Evolutionary conservation across 1,140 invertebrate species (phyloP), one percentile per base, ranked within the genome.

Genomic region (Coelopa frigida): DNA sequence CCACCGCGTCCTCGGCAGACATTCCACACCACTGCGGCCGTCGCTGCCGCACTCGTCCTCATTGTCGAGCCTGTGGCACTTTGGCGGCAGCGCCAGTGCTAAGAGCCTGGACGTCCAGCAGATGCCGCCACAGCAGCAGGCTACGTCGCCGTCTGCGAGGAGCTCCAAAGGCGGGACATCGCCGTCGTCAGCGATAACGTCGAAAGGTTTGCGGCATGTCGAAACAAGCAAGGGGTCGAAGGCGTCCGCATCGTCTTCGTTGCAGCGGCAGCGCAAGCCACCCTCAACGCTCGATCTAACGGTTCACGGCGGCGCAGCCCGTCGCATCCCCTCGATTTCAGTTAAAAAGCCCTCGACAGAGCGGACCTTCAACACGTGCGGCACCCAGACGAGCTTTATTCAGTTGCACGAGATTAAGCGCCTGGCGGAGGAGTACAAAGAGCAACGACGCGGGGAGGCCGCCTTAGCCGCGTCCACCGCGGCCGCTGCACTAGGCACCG

Each of bases 331-430:
- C 7, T n/a, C 14, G 23, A 14, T 35, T 3, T 20, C 11, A n/a
- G n/a, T 18, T 14, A 37, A 23, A 23, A n/a, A 22, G 6, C 20
- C 8, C 6, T 4, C 18, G 10, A n/a, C 17, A 17, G 50, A 56
- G 10, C 54, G 37, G 11, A 41, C 11, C 15, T n/a, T 48, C 0
- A 52, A 51, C 31, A 39, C 49, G 2, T 53, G 42, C 17, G 61
- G 61, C 38, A 60, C 56, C 1, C 61, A 65, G 45, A 65, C 61
- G 5, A 59, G 33, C 40, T 65, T 65, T 23, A 57, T 65, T 12
- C 59, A 54, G 31, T 36, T 65, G 3, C 49, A 44, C 20, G 61
- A 65, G 45, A 24, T 65, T 0, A 54, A 57, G 48, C 39, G 37
- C 10, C 37, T 65, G 8, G 59, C 61, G 3, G 48, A 58, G 5